phyloP scores from a whole-genome alignment of 2,113 vertebrate genomes.

The Heterotilapia buettikoferi region DNA sequence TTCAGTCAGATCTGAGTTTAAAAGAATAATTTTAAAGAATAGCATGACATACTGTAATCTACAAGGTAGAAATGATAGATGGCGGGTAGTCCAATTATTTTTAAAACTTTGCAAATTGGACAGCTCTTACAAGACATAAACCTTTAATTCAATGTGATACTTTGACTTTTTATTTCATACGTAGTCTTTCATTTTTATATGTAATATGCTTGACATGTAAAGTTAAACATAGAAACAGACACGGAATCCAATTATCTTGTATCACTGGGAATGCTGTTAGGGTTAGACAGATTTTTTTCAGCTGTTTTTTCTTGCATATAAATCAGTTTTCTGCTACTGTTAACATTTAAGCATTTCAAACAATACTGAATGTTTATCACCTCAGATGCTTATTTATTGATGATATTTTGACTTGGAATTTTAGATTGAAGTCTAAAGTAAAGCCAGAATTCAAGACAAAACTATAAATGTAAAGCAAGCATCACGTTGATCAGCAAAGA shows the following conservation, averaged over 20 bases:
- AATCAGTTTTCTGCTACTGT: not conserved
- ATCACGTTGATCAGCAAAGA: not conserved
- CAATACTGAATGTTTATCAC: not conserved
- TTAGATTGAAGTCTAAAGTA: not conserved
- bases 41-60: not conserved
- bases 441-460: not conserved
- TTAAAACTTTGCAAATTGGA: not conserved
- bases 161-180: accelerated
- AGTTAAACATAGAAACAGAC: not conserved
- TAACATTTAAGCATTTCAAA: not conserved
- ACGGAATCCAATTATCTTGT: not conserved
- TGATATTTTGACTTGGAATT: not conserved
- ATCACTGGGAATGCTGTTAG: not conserved
- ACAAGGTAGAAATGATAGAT: not conserved
- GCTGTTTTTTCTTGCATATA: not conserved
- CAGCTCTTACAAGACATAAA: not conserved
- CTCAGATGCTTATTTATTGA: not conserved
- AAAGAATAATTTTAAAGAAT: not conserved
- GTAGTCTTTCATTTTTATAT: not conserved
- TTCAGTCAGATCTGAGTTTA: not conserved
- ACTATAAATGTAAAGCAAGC: not conserved
- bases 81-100: not conserved
- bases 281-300: not conserved
- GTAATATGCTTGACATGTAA: not conserved
- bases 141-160: not conserved